Percentiles rank a stretch among this genome's conserved stretches.
Conservation (phyloP, 2,113 vertebrate species). For the Parotia lawesii region DNA sequence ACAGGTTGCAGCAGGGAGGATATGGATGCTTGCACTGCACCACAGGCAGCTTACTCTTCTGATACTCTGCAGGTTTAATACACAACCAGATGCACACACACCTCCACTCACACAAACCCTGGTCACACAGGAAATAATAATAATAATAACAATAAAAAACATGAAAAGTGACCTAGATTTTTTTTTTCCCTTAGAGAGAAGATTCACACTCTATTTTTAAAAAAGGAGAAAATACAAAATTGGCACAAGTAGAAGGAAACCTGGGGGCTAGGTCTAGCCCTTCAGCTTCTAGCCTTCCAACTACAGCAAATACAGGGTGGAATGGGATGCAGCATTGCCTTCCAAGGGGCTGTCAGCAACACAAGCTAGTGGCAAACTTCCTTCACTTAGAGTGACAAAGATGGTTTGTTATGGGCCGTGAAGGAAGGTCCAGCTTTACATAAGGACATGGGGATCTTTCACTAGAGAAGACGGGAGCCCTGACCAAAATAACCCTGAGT, state of each 20-base stretch:
- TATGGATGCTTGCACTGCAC: conserved; percentile 14
- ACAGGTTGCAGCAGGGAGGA: conserved; percentile 40
- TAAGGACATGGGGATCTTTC: not conserved
- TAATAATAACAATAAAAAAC: not conserved
- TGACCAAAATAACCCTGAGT: conserved; percentile 39
- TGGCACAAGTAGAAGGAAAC: conserved; percentile 64
- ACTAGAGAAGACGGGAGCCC: conserved; percentile 7
- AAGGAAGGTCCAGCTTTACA: conserved; percentile 5
- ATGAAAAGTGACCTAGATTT: not conserved
- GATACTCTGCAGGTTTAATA: conserved; percentile 33
- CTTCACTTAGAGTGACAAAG: not conserved
- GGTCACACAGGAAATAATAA: conserved; percentile 35
- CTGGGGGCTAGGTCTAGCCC: not conserved
- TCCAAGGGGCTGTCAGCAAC: conserved; percentile 3
- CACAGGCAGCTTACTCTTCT: conserved; percentile 24
- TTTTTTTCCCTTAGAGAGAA: not conserved
- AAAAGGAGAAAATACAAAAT: conserved; percentile 61
- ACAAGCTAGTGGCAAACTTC: not conserved
- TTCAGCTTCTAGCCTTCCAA: conserved; percentile 35
- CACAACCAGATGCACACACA: conserved; percentile 27
- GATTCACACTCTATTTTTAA: conserved; percentile 15
- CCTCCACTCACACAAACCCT: conserved; percentile 41
- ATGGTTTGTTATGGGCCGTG: not conserved
- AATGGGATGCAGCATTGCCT: conserved; percentile 24
- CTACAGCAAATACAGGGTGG: conserved; percentile 6